Evolutionary conservation across 2,113 vertebrate genomes (phyloP), one percentile per base, ranked within the genome.

Genomic region (Dasyprocta punctata): DNA sequence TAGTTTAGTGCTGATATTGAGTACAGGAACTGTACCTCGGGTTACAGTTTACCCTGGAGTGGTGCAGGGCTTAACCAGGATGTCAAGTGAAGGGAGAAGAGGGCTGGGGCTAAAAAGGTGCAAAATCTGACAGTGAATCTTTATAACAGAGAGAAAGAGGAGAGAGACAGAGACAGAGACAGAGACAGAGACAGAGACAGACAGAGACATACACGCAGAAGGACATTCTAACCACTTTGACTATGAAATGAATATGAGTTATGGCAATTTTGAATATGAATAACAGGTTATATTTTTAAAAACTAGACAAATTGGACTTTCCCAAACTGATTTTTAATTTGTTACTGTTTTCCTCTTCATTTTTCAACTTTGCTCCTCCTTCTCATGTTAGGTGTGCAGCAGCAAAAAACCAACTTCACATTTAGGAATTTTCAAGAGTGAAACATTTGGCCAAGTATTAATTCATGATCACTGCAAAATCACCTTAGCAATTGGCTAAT

Each of bases 311-410:
- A 3, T 65, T 78, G 91, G 86, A 20, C 5, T 85, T 96, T 75
- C 49, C 69, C 78, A 86, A 36, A 44, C 28, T 47, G 49, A 22
- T 67, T 77, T 89, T 75, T 38, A 17, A 92, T 89, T 96, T 94
- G 47, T 94, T 81, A 22, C 63, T 81, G 20, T 24, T 95, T 93
- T 92, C 75, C n/a, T 13, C 78, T 78, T 93, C 38, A 82, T 69
- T 89, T 96, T 86, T 80, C 1, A 1, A 7, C 54, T 61, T 83
- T 75, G 36, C 22, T 94, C 38, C 38, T 87, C 47, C 87, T 71
- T 44, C 78, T 94, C 14, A 30, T 0, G 0, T 78, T 56, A 90
- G 41, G 4, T 54, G 8, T 26, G 1, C 44, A 85, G 69, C 41
- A 47, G 28, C 13, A 86, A 80, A 75, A 85, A 93, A 69, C 44